Base-by-base conservation (phyloP, 1,140 invertebrate genomes). In the Glossosoma conforme region DNA sequence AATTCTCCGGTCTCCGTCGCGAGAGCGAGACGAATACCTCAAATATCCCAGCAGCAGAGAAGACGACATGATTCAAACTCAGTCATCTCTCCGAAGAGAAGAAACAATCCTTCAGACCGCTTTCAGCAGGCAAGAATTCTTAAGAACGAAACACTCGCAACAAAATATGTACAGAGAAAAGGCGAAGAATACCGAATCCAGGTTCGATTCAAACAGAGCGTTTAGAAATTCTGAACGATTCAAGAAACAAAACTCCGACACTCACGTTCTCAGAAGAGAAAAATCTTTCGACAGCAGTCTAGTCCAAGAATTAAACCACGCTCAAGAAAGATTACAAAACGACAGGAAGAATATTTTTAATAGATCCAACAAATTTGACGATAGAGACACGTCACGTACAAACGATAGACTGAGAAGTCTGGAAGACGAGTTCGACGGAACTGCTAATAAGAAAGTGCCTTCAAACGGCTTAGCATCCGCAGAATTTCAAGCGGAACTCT, bases 401-500 rank as follows among this genome's bases (percentile, higher is more conserved):
- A 52, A 58, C 32, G 30, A 28, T 22, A 49, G 56, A 44, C 44
- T 49, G 22, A 52, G 50, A 47, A 47, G 56, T 14, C 42, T 50
- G 11, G 24, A 40, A 19, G 46, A 49, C 20, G 50, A 62, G 46
- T 30, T 22, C 2, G 51, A 54, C 42, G 37, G 38, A 18, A 54
- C 35, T 32, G 58, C 58, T 33, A 58, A 61, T 36, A 68, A 68
- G 65, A 71, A 70, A 71, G 76, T 67, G 67, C 72, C 72, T 68
- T 77, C 77, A 56, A 72, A 76, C 58, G 80, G 77, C 63, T 70
- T 80, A 63, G 78, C 78, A 63, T 78, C 79, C 55, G 79, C 81
- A 37, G 81, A 85, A 66, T 84, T 85, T 67, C 78, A 82, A 67
- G 75, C 76, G 18, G 82, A 85, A 65, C 64, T 85, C 20, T 77